Conservation (phyloP, 2,113 vertebrate species). For the Naja naja region DNA sequence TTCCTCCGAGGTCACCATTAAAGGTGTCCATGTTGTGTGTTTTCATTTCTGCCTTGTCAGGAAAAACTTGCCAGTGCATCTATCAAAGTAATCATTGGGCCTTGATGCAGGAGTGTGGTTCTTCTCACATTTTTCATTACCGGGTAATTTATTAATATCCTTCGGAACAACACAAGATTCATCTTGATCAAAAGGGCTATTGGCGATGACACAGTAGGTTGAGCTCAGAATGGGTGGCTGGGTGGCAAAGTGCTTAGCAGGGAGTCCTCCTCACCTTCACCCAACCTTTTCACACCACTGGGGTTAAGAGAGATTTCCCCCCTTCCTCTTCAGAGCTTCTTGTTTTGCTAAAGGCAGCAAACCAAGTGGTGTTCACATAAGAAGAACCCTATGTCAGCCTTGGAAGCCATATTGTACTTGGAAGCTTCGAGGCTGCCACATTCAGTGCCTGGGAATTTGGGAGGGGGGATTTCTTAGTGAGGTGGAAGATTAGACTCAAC, state of each 20-base stretch:
- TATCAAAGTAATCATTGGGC: conserved; percentile 83
- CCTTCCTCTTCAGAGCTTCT: conserved; percentile 35
- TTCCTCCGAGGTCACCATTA: conserved; percentile 79
- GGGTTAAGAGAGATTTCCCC: conserved; percentile 31
- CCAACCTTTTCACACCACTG: conserved; percentile 52
- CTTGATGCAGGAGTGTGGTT: conserved; percentile 75
- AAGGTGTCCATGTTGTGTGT: conserved; percentile 76
- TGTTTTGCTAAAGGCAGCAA: conserved; percentile 51
- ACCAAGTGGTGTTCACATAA: background rate
- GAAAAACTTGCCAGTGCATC: conserved; percentile 78
- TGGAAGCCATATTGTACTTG: too few species aligned
- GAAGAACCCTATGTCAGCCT: background rate
- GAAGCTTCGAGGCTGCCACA: too few species aligned
- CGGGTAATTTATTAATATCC: conserved; percentile 88
- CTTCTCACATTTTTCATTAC: conserved; percentile 85
- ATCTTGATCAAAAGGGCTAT: conserved; percentile 79
- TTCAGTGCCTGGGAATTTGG: too few species aligned
- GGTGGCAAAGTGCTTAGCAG: background rate
- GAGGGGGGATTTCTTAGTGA: too few species aligned
- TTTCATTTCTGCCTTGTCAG: conserved; percentile 84
- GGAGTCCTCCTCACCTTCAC: conserved; percentile 58
- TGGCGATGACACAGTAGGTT: conserved; percentile 55
- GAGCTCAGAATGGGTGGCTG: conserved; percentile 44
- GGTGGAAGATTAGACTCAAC: too few species aligned
- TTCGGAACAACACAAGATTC: conserved; percentile 75